Evolutionary conservation across 2,113 vertebrate species (phyloP), one percentile per base, ranked within the genome.

Genomic region (Notothenia coriiceps): DNA sequence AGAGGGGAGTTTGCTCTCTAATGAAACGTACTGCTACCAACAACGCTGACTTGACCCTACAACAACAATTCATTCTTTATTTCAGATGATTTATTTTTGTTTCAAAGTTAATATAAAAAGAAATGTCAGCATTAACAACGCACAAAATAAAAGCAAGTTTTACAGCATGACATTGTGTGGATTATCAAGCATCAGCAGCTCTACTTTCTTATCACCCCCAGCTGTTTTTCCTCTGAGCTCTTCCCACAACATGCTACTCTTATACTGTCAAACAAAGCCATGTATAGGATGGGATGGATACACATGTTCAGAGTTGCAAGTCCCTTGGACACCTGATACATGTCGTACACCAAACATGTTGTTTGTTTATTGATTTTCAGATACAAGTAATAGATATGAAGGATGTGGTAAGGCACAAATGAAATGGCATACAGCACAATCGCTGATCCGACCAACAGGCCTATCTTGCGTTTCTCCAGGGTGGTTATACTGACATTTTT

Each of bases 261-360:
- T 15, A 95, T 86, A 35, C 94, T 96, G 90, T 95, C 89, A 10
- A 93, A 94, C 64, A 95, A 86, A 0, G 95, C 89, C 74, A 96
- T 93, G 70, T 96, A 98, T 22, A 98, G 90, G 67, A 97, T 52
- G 0, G 96, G 97, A 67, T 98, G 96, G 17, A 96, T 73, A 40
- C 97, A 98, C 91, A 96, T 95, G 84, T 96, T 96, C 52, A 97
- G 57, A 2, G 94, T 86, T 14, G 96, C 92, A 14, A 97, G 79
- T 6, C 86, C 93, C 6, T 95, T 95, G 3, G 85, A 93, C 8
- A 94, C 83, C 74, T 97, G 96, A 63, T 96, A 94, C 0, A 86
- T 77, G 0, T 82, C 6, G 50, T 81, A 88, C 18, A 92, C 35
- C 6, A 0, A 4, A 2, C 77, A 86, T 2, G 1, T 0, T 1